Percentiles rank a stretch among this genome's conserved stretches.
phyloP scores from a whole-genome alignment of 35 echinoderm and acorn worm species.

The Anneissia japonica region DNA sequence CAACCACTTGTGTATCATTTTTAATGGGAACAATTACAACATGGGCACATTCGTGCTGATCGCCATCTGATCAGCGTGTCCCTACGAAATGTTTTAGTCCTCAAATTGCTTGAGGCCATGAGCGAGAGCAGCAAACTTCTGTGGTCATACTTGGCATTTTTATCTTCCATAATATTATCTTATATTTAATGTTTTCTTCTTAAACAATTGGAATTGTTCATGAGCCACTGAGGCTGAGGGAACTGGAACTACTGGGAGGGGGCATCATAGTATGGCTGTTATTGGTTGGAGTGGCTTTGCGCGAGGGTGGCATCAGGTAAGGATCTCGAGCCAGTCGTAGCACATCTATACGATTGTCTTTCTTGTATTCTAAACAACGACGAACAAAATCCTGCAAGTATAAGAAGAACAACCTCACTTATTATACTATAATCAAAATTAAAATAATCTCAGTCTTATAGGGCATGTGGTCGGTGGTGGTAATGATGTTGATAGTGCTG shows the following conservation, averaged over 20 bases:
- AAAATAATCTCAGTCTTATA: neutral
- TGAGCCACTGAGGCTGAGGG: neutral
- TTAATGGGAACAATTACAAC: too few relatives aligned
- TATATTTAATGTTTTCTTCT: too few relatives aligned
- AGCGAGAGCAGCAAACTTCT: too few relatives aligned
- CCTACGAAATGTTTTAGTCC: too few relatives aligned
- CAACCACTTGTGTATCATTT: too few relatives aligned
- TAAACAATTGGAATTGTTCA: too few relatives aligned
- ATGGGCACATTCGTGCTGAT: too few relatives aligned
- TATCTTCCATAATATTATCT: too few relatives aligned
- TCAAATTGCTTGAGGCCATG: too few relatives aligned
- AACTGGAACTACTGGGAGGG: neutral
- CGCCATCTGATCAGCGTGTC: too few relatives aligned
- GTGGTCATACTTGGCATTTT: too few relatives aligned
- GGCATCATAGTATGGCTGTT: neutral
- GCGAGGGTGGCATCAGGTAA: constrained; percentile 59
- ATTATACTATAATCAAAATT: neutral
- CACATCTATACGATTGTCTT: constrained; percentile 76
- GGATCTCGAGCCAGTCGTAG: constrained; percentile 60
- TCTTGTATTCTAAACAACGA: constrained; percentile 81
- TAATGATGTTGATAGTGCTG: neutral
- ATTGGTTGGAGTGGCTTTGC: constrained; percentile 24
- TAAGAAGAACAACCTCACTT: neutral
- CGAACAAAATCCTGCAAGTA: constrained; percentile 82
- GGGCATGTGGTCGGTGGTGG: neutral